Evolutionary conservation across 2,888 invertebrate genomes (phyloP).

Genomic region (Scelioninae gen. 2): DNA sequence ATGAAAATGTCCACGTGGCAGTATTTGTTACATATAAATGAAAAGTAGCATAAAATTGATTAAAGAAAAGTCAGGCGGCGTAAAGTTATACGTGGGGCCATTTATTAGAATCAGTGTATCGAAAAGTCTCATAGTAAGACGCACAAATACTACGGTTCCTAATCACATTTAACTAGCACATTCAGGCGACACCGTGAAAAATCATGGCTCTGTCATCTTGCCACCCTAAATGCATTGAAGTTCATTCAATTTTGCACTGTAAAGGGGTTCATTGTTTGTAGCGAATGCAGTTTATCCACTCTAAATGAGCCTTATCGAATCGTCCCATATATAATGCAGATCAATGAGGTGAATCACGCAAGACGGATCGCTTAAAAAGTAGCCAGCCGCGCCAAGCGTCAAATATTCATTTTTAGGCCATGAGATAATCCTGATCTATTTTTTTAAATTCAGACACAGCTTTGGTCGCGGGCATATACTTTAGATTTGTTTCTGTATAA

Average conservation of each 20-base stretch:
- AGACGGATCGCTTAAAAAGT: conserved; percentile 58
- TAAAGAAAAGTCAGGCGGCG: background rate
- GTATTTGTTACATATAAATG: too few relatives aligned
- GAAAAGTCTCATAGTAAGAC: conserved; percentile 32
- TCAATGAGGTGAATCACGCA: conserved; percentile 65
- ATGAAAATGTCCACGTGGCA: too few relatives aligned
- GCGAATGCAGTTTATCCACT: conserved; percentile 62
- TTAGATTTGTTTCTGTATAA: background rate
- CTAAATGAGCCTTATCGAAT: conserved; percentile 69
- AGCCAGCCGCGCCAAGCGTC: conserved; percentile 36
- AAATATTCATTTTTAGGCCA: conserved; percentile 31
- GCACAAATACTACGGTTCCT: conserved; percentile 44
- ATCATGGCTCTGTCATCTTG: conserved; percentile 44
- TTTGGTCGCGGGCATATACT: background rate
- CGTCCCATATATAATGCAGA: conserved; percentile 68
- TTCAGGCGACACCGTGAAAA: conserved; percentile 69
- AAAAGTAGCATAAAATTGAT: background rate
- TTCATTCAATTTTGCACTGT: conserved; percentile 63
- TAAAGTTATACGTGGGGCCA: background rate
- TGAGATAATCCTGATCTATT: conserved; percentile 34
- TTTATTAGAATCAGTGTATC: conserved; percentile 18
- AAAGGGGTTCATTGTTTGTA: conserved; percentile 67
- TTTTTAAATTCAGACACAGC: background rate
- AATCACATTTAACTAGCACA: conserved; percentile 61
- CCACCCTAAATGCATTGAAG: conserved; percentile 65